Evolutionary conservation across 2,113 vertebrate species (phyloP).

Genomic region (Sylvietta virens): DNA sequence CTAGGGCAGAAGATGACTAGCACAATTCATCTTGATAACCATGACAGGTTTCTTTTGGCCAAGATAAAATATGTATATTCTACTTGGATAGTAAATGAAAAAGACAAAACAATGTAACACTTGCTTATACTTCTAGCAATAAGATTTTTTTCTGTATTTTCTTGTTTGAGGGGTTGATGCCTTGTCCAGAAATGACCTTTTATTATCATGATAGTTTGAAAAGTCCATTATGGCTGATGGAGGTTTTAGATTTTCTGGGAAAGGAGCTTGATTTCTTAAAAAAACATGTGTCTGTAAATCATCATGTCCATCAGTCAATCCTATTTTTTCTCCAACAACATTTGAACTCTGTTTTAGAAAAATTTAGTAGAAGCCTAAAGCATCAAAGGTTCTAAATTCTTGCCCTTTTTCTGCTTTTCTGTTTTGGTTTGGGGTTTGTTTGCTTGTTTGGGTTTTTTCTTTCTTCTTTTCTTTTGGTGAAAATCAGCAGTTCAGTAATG

Average conservation of each 20-base stretch:
- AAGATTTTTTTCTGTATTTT: not conserved
- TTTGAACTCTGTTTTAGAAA: not conserved
- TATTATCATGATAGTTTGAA: not conserved
- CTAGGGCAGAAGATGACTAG: not conserved
- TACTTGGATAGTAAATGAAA: not conserved
- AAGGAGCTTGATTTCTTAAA: not conserved
- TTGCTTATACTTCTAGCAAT: not conserved
- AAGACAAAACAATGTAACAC: not conserved
- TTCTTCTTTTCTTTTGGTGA: not conserved
- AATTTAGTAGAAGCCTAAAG: not conserved
- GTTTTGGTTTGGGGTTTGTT: not conserved
- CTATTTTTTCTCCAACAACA: not conserved
- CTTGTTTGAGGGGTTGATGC: not conserved
- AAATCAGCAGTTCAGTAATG: not conserved
- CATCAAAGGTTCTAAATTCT: not conserved
- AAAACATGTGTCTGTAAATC: not conserved
- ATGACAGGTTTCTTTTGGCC: not conserved
- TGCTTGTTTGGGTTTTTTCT: too few species aligned
- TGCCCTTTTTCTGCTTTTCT: not conserved
- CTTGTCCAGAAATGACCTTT: not conserved
- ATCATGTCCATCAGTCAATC: not conserved
- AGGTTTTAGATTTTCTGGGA: not conserved
- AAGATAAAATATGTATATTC: not conserved
- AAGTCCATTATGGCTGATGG: not conserved
- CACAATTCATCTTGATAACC: conserved; percentile 2